A percentile compares a stretch with the other conserved stretches of the same genome.
phyloP scores from a whole-genome alignment of 1,140 invertebrate genomes.

The Danaus plexippus region DNA sequence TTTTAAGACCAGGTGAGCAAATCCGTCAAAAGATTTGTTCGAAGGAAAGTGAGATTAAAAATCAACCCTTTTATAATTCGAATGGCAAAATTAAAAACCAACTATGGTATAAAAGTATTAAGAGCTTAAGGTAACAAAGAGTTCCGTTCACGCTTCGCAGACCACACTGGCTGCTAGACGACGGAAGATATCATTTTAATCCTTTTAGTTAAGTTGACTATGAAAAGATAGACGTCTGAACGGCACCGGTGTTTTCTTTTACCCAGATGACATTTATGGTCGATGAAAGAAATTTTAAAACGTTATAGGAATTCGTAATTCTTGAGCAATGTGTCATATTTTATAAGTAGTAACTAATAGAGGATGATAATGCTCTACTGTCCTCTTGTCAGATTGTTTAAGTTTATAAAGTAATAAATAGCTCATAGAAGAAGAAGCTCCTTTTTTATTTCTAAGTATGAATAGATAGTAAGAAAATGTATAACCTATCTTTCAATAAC shows the following conservation, averaged over 20 bases:
- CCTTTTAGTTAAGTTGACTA: constrained; percentile 70
- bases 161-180: constrained; percentile 65
- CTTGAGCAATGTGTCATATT: too few species aligned
- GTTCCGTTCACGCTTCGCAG: constrained; percentile 57
- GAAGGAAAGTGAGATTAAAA: constrained; percentile 59
- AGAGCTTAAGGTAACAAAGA: constrained; percentile 67
- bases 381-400: too few species aligned
- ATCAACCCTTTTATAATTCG: constrained; percentile 57
- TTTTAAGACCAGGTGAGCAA: constrained; percentile 49
- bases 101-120: constrained; percentile 67
- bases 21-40: constrained; percentile 40
- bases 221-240: constrained; percentile 57
- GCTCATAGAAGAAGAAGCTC: too few species aligned
- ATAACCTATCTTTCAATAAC: constrained; percentile 6
- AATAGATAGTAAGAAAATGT: too few species aligned
- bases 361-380: too few species aligned
- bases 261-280: constrained; percentile 18
- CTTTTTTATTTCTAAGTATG: too few species aligned
- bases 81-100: constrained; percentile 65
- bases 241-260: constrained; percentile 45
- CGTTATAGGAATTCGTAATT: too few species aligned
- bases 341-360: constrained; percentile 2
- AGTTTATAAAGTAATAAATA: too few species aligned
- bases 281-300: constrained; percentile 10
- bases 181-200: constrained; percentile 69